Evolutionary conservation across 1,140 invertebrate genomes (phyloP).

Genomic region (Listronotus oregonensis): DNA sequence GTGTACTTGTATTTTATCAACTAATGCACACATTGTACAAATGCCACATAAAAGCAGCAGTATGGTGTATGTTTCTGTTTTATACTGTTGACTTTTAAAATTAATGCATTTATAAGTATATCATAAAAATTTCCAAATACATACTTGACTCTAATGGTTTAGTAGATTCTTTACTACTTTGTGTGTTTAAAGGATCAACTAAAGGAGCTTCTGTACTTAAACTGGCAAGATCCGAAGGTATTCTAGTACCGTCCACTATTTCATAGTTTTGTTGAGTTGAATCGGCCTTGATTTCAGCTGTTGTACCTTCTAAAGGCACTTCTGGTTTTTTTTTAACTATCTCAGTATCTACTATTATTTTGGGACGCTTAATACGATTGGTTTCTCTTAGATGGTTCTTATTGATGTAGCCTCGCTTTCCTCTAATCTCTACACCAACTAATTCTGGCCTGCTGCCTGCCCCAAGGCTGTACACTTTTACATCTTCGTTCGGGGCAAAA

Average conservation of each 20-base stretch:
- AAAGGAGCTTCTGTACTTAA: conserved; percentile 3
- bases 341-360: conserved; percentile 59
- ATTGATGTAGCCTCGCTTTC: conserved; percentile 71
- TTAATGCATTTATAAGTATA: too few relatives aligned
- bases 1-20: too few relatives aligned
- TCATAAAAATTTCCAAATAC: background rate
- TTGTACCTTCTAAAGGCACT: conserved; percentile 37
- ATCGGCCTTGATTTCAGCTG: conserved; percentile 39
- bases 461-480: conserved; percentile 73
- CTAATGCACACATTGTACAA: too few relatives aligned
- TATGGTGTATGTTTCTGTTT: too few relatives aligned
- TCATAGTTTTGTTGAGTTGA: conserved; percentile 53
- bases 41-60: too few relatives aligned
- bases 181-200: conserved; percentile 20
- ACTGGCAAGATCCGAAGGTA: conserved; percentile 45
- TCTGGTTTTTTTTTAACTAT: conserved; percentile 33
- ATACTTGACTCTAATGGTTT: background rate
- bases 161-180: conserved; percentile 4
- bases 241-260: conserved; percentile 59
- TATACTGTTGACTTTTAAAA: too few relatives aligned
- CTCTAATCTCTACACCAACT: conserved; percentile 75
- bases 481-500: conserved; percentile 65
- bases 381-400: conserved; percentile 59
- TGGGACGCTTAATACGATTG: conserved; percentile 56
- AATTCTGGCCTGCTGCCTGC: conserved; percentile 67